Base-by-base conservation (phyloP, 2,797 vertebrate species). In the Anableps anableps region DNA sequence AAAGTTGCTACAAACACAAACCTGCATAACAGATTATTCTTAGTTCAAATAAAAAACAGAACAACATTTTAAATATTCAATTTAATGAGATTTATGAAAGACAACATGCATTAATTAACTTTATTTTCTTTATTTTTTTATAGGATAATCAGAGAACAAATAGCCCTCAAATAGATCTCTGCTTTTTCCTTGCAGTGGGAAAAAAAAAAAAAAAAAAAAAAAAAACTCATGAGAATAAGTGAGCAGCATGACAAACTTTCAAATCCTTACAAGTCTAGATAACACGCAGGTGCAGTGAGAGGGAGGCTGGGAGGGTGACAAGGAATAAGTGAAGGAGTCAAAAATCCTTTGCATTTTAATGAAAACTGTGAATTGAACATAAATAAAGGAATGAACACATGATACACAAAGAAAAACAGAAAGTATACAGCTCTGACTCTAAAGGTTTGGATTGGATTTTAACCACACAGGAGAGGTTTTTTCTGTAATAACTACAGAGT, bases 271-370 rank as follows among this genome's bases (percentile, higher is more conserved):
- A 87, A 90, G 84, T 91, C 85, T 83, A 94, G 91, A 93, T 94
- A 92, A 95, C 91, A 92, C 88, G 92, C 90, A 80, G 89, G 90
- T 91, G 91, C 92, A 84, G 72, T 58, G 77, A 71, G 83, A 75
- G 89, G 87, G 77, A 85, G 89, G 87, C 89, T 87, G 89, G 85
- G 78, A 93, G 92, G 88, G 89, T 88, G 86, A 84, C 79, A 74
- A 82, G 66, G 60, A 85, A 87, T 80, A 86, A 85, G 80, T 51
- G 74, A 85, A 79, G 81, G 83, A 75, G 55, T 72, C 74, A 74
- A 85, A 90, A 92, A 87, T 74, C 85, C 87, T 94, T 95, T 94
- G 94, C 94, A 95, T 95, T 96, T 95, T 93, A 95, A 95, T 95
- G 91, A 93, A 93, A 93, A 92, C 86, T 86, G 89, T 85, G 89